These are phyloP conservation scores for Tyrannus savana DNA, from an alignment of 2,113 vertebrate species.

Conservation along the genomic window DNA sequence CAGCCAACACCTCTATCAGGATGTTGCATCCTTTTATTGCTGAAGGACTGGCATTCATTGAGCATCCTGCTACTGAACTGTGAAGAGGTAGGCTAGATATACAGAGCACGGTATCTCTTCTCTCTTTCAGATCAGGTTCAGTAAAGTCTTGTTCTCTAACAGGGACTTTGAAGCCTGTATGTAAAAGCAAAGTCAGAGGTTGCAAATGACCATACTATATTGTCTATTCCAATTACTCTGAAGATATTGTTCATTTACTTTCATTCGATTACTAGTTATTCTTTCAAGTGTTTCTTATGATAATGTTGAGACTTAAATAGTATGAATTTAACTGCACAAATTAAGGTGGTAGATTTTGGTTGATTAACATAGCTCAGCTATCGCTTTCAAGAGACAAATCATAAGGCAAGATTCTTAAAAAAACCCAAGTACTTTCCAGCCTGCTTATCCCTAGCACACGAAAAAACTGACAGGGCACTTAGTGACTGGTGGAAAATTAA, in stretches of 20 bases:
- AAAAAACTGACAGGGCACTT: constrained; percentile 43
- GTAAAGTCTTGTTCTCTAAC: not conserved
- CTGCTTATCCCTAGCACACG: not conserved
- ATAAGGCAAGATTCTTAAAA: not conserved
- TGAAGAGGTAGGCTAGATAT: not conserved
- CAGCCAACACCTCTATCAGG: not conserved
- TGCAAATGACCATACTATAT: not conserved
- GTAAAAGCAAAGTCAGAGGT: not conserved
- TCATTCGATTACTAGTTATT: not conserved
- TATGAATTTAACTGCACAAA: not conserved
- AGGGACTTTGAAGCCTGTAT: not conserved
- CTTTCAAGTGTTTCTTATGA: not conserved
- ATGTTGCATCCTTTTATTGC: not conserved
- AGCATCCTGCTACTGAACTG: not conserved
- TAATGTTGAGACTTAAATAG: not conserved
- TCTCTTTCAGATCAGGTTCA: not conserved
- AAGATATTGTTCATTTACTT: not conserved
- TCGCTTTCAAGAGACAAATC: not conserved
- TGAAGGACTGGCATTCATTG: not conserved
- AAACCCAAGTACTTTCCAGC: not conserved
- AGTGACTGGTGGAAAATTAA: constrained; percentile 69
- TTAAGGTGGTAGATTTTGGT: not conserved
- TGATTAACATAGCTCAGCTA: not conserved
- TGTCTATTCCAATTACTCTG: not conserved
- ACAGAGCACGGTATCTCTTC: fast-evolving